phyloP scores from a whole-genome alignment of 2,113 vertebrate genomes.

The Rhadina sibilatrix region DNA sequence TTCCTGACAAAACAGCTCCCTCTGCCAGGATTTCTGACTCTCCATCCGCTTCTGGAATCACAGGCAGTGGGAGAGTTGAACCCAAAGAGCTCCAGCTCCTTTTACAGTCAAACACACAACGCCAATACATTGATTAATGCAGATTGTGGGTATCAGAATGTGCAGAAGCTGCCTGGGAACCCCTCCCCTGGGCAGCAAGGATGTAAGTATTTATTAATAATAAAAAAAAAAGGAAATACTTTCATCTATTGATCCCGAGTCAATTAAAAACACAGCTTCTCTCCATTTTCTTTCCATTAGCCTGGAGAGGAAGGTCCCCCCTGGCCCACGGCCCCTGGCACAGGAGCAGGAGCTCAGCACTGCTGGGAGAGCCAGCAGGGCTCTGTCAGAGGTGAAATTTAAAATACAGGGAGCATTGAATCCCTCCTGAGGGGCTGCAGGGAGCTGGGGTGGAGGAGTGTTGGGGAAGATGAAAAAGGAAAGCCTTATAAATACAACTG shows the following conservation, averaged over 20 bases:
- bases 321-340: neutral
- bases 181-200: neutral
- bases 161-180: neutral
- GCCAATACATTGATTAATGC: neutral
- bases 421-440: neutral
- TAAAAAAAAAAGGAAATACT: neutral
- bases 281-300: constrained; percentile 14
- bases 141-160: neutral
- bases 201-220: neutral
- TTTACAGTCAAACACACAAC: rapidly evolving
- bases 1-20: neutral
- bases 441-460: neutral
- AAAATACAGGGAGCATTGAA: neutral
- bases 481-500: no score
- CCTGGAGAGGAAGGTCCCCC: neutral
- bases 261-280: neutral
- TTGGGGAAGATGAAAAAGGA: no score
- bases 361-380: neutral
- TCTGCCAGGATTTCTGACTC: neutral
- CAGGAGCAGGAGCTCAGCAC: neutral
- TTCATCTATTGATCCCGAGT: neutral
- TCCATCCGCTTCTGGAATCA: neutral
- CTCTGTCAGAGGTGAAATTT: rapidly evolving
- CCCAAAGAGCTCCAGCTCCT: neutral
- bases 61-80: neutral